These are phyloP conservation scores for Pteria penguin DNA, from an alignment of 2,888 invertebrate genomes.

Conservation along the genomic window DNA sequence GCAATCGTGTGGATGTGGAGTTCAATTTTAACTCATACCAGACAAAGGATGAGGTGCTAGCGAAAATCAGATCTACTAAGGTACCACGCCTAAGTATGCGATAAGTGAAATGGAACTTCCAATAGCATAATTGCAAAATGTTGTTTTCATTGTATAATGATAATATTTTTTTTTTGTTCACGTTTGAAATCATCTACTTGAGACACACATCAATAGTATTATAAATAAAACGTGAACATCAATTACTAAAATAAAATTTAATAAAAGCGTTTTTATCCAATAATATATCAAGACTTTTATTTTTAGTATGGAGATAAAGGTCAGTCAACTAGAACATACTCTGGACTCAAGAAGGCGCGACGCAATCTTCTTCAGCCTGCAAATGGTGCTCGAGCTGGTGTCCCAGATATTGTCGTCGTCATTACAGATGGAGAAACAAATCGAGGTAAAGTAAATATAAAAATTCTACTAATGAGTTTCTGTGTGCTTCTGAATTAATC, in stretches of 20 bases:
- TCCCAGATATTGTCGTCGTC: not conserved
- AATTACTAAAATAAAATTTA: no score
- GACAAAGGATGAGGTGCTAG: not conserved
- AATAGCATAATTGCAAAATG: no score
- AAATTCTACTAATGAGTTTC: not conserved
- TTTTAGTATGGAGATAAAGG: not conserved
- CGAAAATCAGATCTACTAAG: no score
- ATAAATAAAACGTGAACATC: no score
- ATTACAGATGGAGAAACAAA: not conserved
- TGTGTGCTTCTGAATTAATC: no score
- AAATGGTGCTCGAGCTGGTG: not conserved
- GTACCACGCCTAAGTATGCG: no score
- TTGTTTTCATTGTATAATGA: no score
- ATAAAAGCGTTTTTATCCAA: not conserved
- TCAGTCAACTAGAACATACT: not conserved
- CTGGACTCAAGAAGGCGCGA: not conserved
- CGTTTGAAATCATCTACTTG: no score
- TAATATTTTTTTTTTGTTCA: no score
- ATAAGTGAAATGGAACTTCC: no score
- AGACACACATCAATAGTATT: no score
- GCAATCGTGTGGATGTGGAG: not conserved
- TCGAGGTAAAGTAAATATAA: not conserved
- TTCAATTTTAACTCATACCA: not conserved
- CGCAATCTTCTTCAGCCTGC: not conserved
- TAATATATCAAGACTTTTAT: not conserved